Evolutionary conservation across 2,888 invertebrate genomes (phyloP).

Genomic region (Carterocephalus palaemon): DNA sequence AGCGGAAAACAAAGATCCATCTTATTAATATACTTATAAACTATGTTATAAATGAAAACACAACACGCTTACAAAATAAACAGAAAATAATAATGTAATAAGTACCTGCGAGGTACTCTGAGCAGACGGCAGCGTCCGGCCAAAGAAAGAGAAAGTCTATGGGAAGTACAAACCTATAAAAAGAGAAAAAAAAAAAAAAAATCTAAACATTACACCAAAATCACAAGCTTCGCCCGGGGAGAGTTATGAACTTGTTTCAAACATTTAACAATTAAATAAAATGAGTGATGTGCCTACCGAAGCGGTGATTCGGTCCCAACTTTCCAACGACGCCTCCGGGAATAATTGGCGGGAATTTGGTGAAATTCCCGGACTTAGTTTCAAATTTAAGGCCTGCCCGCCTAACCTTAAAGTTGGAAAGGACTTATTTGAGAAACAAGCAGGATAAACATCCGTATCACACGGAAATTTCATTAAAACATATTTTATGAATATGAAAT

Average conservation of each 20-base stretch:
- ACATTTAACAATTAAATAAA: constrained; percentile 23
- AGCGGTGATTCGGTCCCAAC: constrained; percentile 22
- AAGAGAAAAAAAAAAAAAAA: neutral
- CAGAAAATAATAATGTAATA: too few relatives aligned
- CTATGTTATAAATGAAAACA: too few relatives aligned
- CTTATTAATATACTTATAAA: too few relatives aligned
- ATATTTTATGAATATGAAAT: too few relatives aligned
- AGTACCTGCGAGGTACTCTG: too few relatives aligned
- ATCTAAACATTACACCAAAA: neutral
- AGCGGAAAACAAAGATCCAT: too few relatives aligned
- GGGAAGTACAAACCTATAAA: too few relatives aligned
- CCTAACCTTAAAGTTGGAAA: constrained; percentile 7
- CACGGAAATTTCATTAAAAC: too few relatives aligned
- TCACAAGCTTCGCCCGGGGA: neutral
- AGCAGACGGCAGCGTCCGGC: too few relatives aligned
- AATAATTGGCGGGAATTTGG: constrained; percentile 17
- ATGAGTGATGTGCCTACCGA: constrained; percentile 20
- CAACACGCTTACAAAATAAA: too few relatives aligned
- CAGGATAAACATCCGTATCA: too few relatives aligned
- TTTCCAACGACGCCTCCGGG: constrained; percentile 18
- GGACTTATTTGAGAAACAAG: neutral
- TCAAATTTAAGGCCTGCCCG: constrained; percentile 6
- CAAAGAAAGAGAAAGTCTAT: too few relatives aligned
- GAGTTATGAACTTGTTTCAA: constrained; percentile 11
- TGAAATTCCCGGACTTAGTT: constrained; percentile 9